Conservation (phyloP, 2,797 vertebrate species). For the Gouania willdenowi region DNA sequence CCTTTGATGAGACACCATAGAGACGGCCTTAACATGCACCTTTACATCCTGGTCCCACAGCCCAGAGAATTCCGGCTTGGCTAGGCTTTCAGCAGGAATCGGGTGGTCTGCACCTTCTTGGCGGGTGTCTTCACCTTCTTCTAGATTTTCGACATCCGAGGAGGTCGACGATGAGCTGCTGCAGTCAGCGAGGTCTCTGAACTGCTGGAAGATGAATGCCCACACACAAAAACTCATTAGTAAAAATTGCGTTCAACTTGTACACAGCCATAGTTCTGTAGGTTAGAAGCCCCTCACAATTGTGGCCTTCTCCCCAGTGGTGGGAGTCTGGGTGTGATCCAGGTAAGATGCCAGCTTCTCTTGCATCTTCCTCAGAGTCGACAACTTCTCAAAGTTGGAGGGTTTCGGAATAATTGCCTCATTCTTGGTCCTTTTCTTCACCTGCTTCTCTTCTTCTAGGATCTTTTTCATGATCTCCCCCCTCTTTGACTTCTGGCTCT, state of each 20-base stretch:
- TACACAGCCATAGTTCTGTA: not conserved
- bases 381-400: not conserved
- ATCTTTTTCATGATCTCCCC: conserved; percentile 78
- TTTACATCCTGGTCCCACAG: conserved; percentile 74
- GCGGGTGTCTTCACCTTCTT: conserved; percentile 9
- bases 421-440: conserved; percentile 45
- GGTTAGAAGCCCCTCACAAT: conserved; percentile 35
- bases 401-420: conserved; percentile 2
- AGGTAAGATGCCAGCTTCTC: conserved; percentile 60
- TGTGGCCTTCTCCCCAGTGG: conserved; percentile 18
- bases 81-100: conserved; percentile 50
- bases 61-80: conserved; percentile 82
- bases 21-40: too few relatives aligned
- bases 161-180: conserved; percentile 37
- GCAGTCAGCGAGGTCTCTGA: conserved; percentile 13
- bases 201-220: conserved; percentile 35
- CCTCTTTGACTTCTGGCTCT: conserved; percentile 76
- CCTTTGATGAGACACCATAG: too few relatives aligned
- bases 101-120: conserved; percentile 10
- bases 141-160: conserved; percentile 36
- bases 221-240: too few relatives aligned
- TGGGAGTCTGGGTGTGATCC: conserved; percentile 30
- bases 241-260: not conserved
- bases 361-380: conserved; percentile 23
- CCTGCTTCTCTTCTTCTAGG: conserved; percentile 70